Base-by-base conservation (phyloP, 2,797 vertebrate genomes). In the Notolepis coatsorum region DNA sequence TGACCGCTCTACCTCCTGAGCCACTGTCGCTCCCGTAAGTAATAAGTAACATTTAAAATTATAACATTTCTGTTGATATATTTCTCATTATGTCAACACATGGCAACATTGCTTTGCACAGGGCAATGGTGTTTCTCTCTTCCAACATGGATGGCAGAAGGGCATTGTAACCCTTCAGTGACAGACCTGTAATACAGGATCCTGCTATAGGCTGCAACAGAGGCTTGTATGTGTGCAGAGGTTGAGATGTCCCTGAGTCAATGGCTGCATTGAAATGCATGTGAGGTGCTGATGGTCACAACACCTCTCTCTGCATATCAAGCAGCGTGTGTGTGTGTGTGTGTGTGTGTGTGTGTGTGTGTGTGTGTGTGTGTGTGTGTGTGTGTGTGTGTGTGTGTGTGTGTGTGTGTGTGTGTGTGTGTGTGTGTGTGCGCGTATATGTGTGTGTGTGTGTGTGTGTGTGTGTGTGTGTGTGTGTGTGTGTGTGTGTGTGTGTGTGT, bases 251-350 rank as follows among this genome's bases (percentile, higher is more conserved):
- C 70, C 60, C 60, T 68, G 64, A 58, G 67, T 68, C 57, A 64
- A 62, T 7, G 20, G 21, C 55, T 18, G 23, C 38, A 71, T 79
- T 75, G 69, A 61, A 63, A 83, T 74, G 56, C 52, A 31, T 35
- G 28, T 10, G 23, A 61, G 33, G 63, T 41, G 1, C 3, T 35
- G 20, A 45, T 42, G 58, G 27, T 33, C 65, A 69, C n/a, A n/a
- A 18, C 2, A 7, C 15, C 6, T 18, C 49, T 61, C 25, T 2
- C 54, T 48, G 68, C 75, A 77, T 71, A 69, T 62, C 43, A 70
- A 75, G 27, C 15, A 38, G 6, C 37, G 58, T 30, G 38, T 61
- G 55, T 7, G n/a, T 39, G 12, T 39, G 38, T n/a, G 12, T 39
- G 38, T 15, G 7, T 1, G n/a, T 39, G 38, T 39, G 38, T n/a